Evolutionary conservation across 2,113 vertebrate species (phyloP), one percentile per base, ranked within the genome.

Genomic region (Choloepus hoffmanni): DNA sequence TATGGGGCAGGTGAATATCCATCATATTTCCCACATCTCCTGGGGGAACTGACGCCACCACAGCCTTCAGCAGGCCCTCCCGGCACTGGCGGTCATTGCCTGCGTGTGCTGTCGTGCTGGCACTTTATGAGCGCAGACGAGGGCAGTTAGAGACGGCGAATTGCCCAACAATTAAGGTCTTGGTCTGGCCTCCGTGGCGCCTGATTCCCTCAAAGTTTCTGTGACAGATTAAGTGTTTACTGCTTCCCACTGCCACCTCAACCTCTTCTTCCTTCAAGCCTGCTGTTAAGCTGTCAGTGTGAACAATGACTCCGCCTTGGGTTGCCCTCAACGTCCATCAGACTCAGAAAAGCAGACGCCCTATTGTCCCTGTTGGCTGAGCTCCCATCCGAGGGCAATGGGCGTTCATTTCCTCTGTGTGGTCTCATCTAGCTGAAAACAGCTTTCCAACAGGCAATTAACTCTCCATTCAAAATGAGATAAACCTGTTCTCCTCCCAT

Each of bases 251-350:
- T 21, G 95, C 96, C 92, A 24, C 15, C 5, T 0, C 33, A 18
- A 1, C 78, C 89, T 12, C 90, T 19, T 76, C 95, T 88, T 93
- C 97, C 97, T 86, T 97, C 87, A 16, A 73, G 90, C 97, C 96
- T 85, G 95, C 95, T 96, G 97, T 72, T 78, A 77, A 94, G 96
- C 97, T 96, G 97, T 97, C 97, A 96, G 11, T 0, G 0, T 50
- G 77, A 73, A 97, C 97, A 97, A 97, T 88, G 91, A 68, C 30
- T 19, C 92, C 36, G 73, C 89, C 94, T 82, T 0, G 94, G 94
- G 96, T 10, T 7, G 77, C 95, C 96, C 93, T 92, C 72, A 0
- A 2, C 0, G 90, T 85, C 97, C 95, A 21, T 96, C 96, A 97
- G 85, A 33, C 95, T 78, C 91, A 67, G 77, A 63, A 12, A 78